Evolutionary conservation across 2,888 invertebrate species (phyloP), one percentile per base, ranked within the genome.

Genomic region (Noctua pronuba): DNA sequence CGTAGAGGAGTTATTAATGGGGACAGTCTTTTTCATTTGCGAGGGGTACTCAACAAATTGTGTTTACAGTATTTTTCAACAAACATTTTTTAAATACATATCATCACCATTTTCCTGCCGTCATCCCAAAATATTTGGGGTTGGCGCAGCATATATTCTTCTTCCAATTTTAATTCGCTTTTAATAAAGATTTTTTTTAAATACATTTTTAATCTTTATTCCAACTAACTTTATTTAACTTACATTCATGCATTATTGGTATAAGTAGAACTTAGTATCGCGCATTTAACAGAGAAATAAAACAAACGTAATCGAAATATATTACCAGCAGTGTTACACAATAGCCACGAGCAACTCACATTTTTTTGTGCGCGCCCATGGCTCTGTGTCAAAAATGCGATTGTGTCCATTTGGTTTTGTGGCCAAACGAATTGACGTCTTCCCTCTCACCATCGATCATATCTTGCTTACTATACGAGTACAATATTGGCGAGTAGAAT

Each of bases 391-490:
- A 86, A 86, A 85, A 89, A 85, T 78, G 80, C 82, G 86, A 90
- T 88, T 87, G 84, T 88, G 85, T 87, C 84, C 79, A 82, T 86
- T 88, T 85, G 79, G 86, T 80, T 83, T 89, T 88, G 88, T 87
- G 77, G 64, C 78, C 75, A 75, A 85, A 77, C 83, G 75, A 84
- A 89, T 87, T 86, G 49, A 64, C 28, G 82, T 82, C 70, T 79
- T 79, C 81, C 75, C 79, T 77, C 81, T 75, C 86, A 82, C 78
- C 77, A 84, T 82, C 82, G 83, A 86, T 87, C 87, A 86, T 84
- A 86, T 84, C 79, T 77, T 67, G 71, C 73, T 77, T 62, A 60
- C 38, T 60, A 5, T 24, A 64, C 64, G 64, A 64, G 24, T 64
- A 64, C 13, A 64, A 38, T 38, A 38, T 13, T 64, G 38, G 24